Base-by-base conservation (phyloP, 23 tunicate species). In the Styela plicata region DNA sequence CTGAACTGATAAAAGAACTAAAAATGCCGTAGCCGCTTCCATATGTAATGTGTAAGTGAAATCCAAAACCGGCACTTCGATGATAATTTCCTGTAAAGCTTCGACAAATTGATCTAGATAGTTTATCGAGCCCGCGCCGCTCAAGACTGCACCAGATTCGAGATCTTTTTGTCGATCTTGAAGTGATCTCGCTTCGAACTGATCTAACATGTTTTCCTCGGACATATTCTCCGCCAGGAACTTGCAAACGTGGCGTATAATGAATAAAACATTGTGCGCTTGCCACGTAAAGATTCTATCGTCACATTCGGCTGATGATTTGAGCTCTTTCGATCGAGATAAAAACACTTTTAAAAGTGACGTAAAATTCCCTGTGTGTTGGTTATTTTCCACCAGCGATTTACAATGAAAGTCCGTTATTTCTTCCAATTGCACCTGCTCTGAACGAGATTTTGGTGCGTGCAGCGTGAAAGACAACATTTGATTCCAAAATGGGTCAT, bases 401-500 rank as follows among this genome's bases (percentile, higher is more conserved):
- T 85, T 85, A 79, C 99, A 91, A 73, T 89, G 83, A 17, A 74
- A 20, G 2, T 88, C 86, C 2, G 89, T 85, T 29, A 87, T 86
- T 74, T 94, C 89, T 77, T 89, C 91, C 31, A 86, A 53, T 29
- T 69, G 33, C 2, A 85, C 57, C 36, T 69, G 74, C 19, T 71
- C 78, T 13, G 70, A 28, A 21, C 84, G 64, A 33, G 63, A 34
- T 1, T 34, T 44, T 5, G 84, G 84, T 0, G 74, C 44, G 1
- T 85, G 33, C 0, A 85, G 33, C 18, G 83, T 63, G 66, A 83
- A 91, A 2, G 97, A 91, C 3, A 96, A 79, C 25, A 96, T 63
- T 64, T 91, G 97, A 71, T 96, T 96, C 99, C 99, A 96, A 82
- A 96, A 85, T 1, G 99, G 99, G 64, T 96, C 99, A 85, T 93